Base-by-base conservation (phyloP, 2,113 vertebrate species). In the Turnix velox region DNA sequence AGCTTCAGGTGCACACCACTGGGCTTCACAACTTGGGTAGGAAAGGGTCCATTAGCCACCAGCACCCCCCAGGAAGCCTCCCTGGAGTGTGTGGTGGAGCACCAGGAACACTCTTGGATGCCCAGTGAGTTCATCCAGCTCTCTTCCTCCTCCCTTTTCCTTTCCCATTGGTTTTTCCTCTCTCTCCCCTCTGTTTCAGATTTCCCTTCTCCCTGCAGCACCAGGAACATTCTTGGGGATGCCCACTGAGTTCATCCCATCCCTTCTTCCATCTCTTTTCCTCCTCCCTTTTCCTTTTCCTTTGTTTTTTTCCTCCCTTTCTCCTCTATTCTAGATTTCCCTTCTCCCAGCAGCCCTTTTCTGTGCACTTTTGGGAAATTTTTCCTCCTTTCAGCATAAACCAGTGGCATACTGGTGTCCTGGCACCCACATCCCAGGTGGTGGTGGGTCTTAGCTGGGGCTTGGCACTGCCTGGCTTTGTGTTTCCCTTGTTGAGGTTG, bases 1-100 rank as follows among this genome's bases (percentile, higher is more conserved):
- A 99, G 95, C 95, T 99, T 99, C 96, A 99, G 97, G 96, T 99
- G 99, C 94, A 99, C 98, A 1, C 99, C 99, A 0, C 99, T 99
- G 88, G 99, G 99, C 91, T 99, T 99, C 93, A 99, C 99, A 31
- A 99, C 99, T 99, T 25, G 62, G 74, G 19, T 68, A 78, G 76
- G 87, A 90, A 66, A 83, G 0, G 16, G 16, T 78, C 9, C 6
- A 5, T 17, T 43, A 93, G 42, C 37, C 19, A 6, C 22, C 6
- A 10, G 66, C n/a, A n/a, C 37, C 6, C 6, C 13, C 14, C 9
- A 18, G 35, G 8, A 42, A 57, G 35, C 28, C 22, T 9, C 15
- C 28, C 37, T 7, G 10, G 30, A n/a, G n/a, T 1, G 1, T 4
- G 2, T 0, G 7, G 39, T 3, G 25, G 40, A 19, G 39, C 43